Evolutionary conservation across 2,113 vertebrate genomes (phyloP).

Genomic region (Bagarius yarrelli): DNA sequence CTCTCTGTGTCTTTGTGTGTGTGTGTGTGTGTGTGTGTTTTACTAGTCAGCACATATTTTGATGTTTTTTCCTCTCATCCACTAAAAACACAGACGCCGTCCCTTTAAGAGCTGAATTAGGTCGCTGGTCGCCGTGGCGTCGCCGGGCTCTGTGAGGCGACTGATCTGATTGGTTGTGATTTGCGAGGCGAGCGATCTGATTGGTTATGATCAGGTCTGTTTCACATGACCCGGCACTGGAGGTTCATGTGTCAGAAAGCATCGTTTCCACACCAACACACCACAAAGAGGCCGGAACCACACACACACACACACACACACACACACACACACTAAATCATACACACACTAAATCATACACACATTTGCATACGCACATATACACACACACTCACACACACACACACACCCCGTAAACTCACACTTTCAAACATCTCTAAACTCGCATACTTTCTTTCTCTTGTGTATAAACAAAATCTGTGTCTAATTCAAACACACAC

Average conservation of each 20-base stretch:
- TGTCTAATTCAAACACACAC: neutral
- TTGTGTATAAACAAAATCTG: too few relatives aligned
- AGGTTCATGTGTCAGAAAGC: slow-evolving; percentile 61
- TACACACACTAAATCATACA: slow-evolving; percentile 17
- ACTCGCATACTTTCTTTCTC: too few relatives aligned
- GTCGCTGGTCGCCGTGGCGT: slow-evolving; percentile 54
- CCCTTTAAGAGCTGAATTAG: slow-evolving; percentile 65
- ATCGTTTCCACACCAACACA: slow-evolving; percentile 57
- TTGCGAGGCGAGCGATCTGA: slow-evolving; percentile 58
- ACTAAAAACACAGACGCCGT: slow-evolving; percentile 37
- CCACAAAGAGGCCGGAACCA: slow-evolving; percentile 37
- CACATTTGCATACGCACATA: slow-evolving; percentile 10
- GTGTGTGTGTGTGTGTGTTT: slow-evolving; percentile 10
- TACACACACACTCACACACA: neutral
- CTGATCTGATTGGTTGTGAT: slow-evolving; percentile 63
- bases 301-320: slow-evolving; percentile 33
- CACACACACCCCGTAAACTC: neutral
- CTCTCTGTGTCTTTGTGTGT: neutral
- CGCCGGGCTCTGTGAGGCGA: slow-evolving; percentile 47
- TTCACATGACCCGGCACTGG: slow-evolving; percentile 59
- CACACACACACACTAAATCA: neutral
- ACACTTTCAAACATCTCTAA: too few relatives aligned
- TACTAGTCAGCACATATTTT: slow-evolving; percentile 6
- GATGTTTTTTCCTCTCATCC: neutral
- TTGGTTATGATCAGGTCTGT: slow-evolving; percentile 61